Conservation (phyloP, 2,113 vertebrate species). For the Galbula dea region DNA sequence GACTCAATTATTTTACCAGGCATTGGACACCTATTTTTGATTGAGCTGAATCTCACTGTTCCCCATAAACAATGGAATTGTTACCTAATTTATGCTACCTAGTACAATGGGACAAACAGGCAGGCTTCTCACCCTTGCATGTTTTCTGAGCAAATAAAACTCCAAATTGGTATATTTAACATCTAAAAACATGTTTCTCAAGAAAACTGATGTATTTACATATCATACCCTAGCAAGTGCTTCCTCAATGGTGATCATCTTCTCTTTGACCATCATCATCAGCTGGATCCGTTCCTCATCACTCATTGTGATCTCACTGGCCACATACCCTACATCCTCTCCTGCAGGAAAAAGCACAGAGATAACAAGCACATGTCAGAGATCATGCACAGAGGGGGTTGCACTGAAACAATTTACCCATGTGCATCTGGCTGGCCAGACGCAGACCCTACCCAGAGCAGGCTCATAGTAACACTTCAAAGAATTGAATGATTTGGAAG, state of each 20-base stretch:
- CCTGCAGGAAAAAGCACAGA: conserved; percentile 66
- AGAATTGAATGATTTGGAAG: not conserved
- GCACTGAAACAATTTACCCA: not conserved
- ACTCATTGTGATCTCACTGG: conserved; percentile 98
- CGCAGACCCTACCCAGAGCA: not conserved
- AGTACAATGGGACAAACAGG: not conserved
- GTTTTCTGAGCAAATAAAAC: not conserved
- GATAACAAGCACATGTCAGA: not conserved
- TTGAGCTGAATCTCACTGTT: not conserved
- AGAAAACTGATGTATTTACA: not conserved
- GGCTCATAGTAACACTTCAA: not conserved
- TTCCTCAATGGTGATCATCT: conserved; percentile 98
- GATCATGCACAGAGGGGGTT: not conserved
- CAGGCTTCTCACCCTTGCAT: not conserved
- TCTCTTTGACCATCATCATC: conserved; percentile 99
- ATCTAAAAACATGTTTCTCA: not conserved
- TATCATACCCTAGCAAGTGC: conserved; percentile 90
- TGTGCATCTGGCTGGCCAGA: not conserved
- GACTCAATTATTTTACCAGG: not conserved
- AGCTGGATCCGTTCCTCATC: conserved; percentile 96
- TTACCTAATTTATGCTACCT: not conserved
- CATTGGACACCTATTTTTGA: not conserved
- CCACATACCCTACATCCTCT: conserved; percentile 94
- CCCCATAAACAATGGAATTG: not conserved
- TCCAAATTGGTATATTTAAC: not conserved